Base-by-base conservation (phyloP, 2,797 vertebrate species). In the Ispidina picta region DNA sequence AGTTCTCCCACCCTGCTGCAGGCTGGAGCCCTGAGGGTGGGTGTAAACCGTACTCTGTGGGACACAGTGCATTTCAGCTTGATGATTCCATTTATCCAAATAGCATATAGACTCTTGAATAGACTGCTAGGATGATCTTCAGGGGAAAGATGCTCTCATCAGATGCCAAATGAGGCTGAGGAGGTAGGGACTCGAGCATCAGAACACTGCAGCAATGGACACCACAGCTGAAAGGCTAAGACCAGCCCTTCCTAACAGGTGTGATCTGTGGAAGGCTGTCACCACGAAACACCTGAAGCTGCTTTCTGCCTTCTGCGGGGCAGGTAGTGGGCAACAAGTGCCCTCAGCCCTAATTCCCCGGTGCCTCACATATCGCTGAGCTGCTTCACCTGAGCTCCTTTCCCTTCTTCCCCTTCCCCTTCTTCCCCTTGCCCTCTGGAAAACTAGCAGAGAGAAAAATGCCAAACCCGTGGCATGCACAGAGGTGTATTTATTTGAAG, bases 111-210 rank as follows among this genome's bases (percentile, higher is more conserved):
- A 10, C 3, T 17, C 6, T 9, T 18, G 14, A 43, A 16, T 23
- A 6, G 8, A 48, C 26, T 83, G 26, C 43, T 14, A 12, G 26
- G 12, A 25, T 8, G 2, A 29, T 33, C 29, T 29, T 14, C 21
- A 26, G 16, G 35, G 19, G 49, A 59, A 29, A 29, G 35, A 52
- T 41, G 29, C 23, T 60, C 16, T 44, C 20, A 11, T 31, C 39
- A 59, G 14, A 15, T 1, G 23, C 8, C 23, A 22, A 69, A 17
- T 1, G 31, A 22, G 26, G 6, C 5, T 35, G 46, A n/a, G 55
- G 39, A 29, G 20, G 2, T 0, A 2, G 39, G 5, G 15, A n/a
- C 4, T 3, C 2, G 28, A 56, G 28, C 54, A 26, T 9, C 31
- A 15, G 44, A 20, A 26, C 25, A 29, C n/a, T 1, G 13, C 17